A percentile compares a stretch with the other conserved stretches of the same genome.
Conservation (phyloP, 2,113 vertebrate genomes). For the Astur gentilis region DNA sequence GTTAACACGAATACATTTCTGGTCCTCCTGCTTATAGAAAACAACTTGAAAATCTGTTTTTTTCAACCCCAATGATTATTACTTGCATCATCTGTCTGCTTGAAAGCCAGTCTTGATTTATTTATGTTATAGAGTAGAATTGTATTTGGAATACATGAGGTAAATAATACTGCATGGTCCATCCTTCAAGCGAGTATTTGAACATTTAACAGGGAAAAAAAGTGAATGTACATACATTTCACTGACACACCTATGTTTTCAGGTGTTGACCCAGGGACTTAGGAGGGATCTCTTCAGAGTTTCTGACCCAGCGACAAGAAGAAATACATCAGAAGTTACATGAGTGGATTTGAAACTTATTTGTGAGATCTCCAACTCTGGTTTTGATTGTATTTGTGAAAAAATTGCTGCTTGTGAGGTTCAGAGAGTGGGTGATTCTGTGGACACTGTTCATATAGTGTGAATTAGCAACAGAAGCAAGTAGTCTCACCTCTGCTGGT, state of each 20-base stretch:
- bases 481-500: neutral
- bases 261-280: neutral
- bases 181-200: neutral
- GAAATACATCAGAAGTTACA: neutral
- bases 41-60: neutral
- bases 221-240: neutral
- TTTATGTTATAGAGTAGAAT: neutral
- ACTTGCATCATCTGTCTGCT: neutral
- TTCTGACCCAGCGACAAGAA: neutral
- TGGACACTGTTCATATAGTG: neutral
- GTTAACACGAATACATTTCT: neutral
- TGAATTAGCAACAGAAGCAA: neutral
- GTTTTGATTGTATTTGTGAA: neutral
- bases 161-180: neutral
- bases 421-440: neutral
- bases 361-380: neutral
- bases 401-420: neutral
- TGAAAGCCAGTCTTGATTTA: neutral
- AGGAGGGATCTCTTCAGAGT: neutral
- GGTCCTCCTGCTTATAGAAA: neutral
- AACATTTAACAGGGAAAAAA: neutral
- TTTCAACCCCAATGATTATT: neutral
- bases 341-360: neutral
- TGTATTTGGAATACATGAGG: neutral
- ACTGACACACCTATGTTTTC: neutral